Evolutionary conservation across 2,113 vertebrate genomes (phyloP).

Genomic region (Syngnathoides biaculeatus): DNA sequence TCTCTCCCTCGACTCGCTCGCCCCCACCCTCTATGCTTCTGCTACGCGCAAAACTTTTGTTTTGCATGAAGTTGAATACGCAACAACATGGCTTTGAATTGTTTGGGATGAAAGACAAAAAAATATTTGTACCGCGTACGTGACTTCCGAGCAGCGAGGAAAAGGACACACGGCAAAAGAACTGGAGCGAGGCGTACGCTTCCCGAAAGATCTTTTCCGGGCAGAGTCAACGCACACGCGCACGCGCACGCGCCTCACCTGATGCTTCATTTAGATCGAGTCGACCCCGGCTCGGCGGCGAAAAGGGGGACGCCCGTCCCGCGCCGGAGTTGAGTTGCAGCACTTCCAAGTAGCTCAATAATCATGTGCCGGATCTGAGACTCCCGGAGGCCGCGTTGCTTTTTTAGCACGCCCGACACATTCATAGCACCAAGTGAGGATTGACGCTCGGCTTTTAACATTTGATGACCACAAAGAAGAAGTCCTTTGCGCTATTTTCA

Average conservation of each 20-base stretch:
- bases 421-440: slow-evolving; percentile 2
- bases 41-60: no score
- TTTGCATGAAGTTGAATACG: no score
- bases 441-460: slow-evolving; percentile 11
- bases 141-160: background rate
- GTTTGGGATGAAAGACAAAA: no score
- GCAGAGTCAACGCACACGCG: background rate
- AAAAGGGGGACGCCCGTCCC: slow-evolving; percentile 6
- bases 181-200: background rate
- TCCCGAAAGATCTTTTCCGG: background rate
- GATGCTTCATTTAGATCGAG: slow-evolving; percentile 46
- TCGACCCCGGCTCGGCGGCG: slow-evolving; percentile 39
- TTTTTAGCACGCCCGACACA: slow-evolving; percentile 8
- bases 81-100: no score
- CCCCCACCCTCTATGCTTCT: no score
- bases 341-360: slow-evolving; percentile 3
- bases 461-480: background rate
- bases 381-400: background rate
- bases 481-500: background rate
- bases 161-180: background rate
- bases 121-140: background rate
- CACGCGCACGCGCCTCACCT: slow-evolving; percentile 41
- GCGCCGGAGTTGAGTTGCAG: background rate
- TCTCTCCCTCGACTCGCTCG: no score
- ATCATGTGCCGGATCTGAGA: background rate